Base-by-base conservation (phyloP, 1,140 invertebrate species). In the Calephelis nemesis region DNA sequence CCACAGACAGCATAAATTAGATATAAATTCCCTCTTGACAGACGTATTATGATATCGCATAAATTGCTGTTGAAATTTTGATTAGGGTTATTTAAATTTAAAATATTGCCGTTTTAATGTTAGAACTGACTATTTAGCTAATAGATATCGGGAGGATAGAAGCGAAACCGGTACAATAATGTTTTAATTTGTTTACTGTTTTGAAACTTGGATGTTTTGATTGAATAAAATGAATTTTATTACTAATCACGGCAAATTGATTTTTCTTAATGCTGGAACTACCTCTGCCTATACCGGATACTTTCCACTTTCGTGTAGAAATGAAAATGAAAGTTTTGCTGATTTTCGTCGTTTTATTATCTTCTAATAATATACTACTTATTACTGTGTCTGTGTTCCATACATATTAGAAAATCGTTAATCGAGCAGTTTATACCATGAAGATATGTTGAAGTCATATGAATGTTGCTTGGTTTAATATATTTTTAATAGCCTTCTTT, bases 101-200 rank as follows among this genome's bases (percentile, higher is more conserved):
- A 58, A 11, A 58, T 58, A 58, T 58, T 58, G 54, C 19, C 54
- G 30, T 60, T 60, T 60, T 60, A 60, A 60, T 40, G 30, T 10
- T 7, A 60, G 39, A 12, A 60, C 11, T 19, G 30, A 39, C 54
- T 60, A 60, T 60, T 60, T 60, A 60, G 54, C 54, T 60, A 60
- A 60, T 60, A 60, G 50, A 54, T 54, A 54, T n/a, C 19, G 13
- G 50, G 13, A 8, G 54, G 12, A 39, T 10, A 40, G 54, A 40
- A 60, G 19, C 30, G 7, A 40, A 60, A 60, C 54, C 54, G 54
- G 54, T 60, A 39, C 12, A 60, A 60, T 60, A 60, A 60, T 60
- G 54, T 60, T 60, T 60, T 40, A 60, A 60, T 60, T 60, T 60
- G 54, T 60, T 60, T 60, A 60, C 54, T 60, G 30, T 60, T 60